Conservation (phyloP, 1,140 invertebrate species). For the Geopemphigus sp. region DNA sequence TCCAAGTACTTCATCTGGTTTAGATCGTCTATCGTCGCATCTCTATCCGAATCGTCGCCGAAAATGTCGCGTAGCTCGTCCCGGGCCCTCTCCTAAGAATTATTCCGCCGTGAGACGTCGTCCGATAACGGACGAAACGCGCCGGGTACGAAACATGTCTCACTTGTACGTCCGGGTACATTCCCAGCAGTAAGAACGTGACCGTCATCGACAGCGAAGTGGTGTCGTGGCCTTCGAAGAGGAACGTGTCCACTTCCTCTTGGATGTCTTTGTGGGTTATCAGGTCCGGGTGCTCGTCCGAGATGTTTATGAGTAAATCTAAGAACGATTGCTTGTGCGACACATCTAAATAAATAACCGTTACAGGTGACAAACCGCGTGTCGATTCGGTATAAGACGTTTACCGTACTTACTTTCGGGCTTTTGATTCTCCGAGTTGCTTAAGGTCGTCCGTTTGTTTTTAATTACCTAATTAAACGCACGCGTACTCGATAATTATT, state of each 20-base stretch:
- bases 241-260: constrained; percentile 52
- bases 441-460: neutral
- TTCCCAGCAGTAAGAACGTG: constrained; percentile 67
- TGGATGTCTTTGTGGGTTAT: constrained; percentile 53
- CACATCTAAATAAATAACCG: neutral
- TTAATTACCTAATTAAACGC: neutral
- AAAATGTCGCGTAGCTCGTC: constrained; percentile 63
- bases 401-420: neutral
- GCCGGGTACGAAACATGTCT: constrained; percentile 29
- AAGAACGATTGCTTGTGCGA: constrained; percentile 53
- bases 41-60: constrained; percentile 55
- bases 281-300: constrained; percentile 54
- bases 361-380: neutral
- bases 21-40: constrained; percentile 59
- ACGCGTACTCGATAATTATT: neutral
- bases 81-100: constrained; percentile 60
- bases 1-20: constrained; percentile 65
- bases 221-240: constrained; percentile 71
- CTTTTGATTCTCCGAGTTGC: neutral
- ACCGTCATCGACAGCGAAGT: constrained; percentile 68
- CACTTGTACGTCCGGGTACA: constrained; percentile 64
- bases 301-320: constrained; percentile 62
- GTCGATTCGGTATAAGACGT: no score
- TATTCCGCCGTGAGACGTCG: no score
- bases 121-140: neutral